Conservation (phyloP, 2,888 invertebrate genomes). For the Scaptomyza parva region DNA sequence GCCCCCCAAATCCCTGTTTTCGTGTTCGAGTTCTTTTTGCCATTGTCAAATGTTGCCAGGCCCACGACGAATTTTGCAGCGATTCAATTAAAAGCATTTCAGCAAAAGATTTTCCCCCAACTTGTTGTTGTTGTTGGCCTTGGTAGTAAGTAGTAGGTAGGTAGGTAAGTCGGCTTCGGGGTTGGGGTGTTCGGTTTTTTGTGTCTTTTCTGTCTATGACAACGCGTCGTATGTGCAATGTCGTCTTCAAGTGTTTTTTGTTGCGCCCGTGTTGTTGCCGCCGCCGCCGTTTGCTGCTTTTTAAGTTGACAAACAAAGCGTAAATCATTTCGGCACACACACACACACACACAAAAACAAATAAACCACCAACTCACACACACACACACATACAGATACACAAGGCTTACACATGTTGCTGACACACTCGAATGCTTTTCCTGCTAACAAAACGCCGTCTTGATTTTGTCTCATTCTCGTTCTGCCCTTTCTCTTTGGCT, state of each 20-base stretch:
- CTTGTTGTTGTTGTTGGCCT: background rate
- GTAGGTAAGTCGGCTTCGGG: too few relatives aligned
- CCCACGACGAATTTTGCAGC: constrained; percentile 46
- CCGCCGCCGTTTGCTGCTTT: constrained; percentile 70
- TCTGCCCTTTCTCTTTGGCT: background rate
- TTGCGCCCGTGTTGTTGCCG: constrained; percentile 17
- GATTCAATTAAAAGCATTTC: constrained; percentile 78
- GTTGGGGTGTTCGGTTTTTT: constrained; percentile 37
- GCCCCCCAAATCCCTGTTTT: too few relatives aligned
- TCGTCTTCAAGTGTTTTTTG: constrained; percentile 54
- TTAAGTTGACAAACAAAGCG: constrained; percentile 80
- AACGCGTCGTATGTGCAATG: constrained; percentile 72
- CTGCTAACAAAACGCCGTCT: constrained; percentile 31
- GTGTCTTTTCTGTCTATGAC: constrained; percentile 58
- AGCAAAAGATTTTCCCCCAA: constrained; percentile 4
- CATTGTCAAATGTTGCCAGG: constrained; percentile 74
- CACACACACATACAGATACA: constrained; percentile 11
- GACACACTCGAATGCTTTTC: constrained; percentile 59
- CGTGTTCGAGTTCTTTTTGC: constrained; percentile 37
- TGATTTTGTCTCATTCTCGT: constrained; percentile 18
- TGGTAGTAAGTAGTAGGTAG: constrained; percentile 28
- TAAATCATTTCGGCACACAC: constrained; percentile 78
- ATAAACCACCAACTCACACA: constrained; percentile 58
- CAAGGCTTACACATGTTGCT: constrained; percentile 72
- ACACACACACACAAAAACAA: constrained; percentile 71